These are phyloP conservation scores for Amphilophus citrinellus DNA, from an alignment of 2,113 vertebrate genomes.

Conservation along the genomic window DNA sequence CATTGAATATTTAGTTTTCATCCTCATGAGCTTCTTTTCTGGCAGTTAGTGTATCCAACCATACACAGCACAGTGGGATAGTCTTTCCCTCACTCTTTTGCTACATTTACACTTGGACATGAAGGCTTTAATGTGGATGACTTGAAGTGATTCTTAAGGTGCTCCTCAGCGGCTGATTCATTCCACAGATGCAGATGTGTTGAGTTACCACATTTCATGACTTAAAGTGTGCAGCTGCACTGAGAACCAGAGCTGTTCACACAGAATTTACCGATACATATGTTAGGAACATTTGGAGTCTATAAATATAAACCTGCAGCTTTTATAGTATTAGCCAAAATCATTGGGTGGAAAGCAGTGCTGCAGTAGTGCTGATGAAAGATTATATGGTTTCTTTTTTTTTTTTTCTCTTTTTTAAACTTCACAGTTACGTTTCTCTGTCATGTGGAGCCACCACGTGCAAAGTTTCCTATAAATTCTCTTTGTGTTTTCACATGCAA, in stretches of 20 bases:
- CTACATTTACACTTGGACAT: not conserved
- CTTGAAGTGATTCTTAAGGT: not conserved
- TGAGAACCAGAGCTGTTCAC: not conserved
- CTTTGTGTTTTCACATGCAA: not conserved
- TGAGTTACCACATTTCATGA: not conserved
- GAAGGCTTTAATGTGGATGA: not conserved
- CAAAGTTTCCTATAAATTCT: not conserved
- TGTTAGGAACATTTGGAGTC: constrained; percentile 2
- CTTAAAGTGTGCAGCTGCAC: not conserved
- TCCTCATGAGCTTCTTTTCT: not conserved
- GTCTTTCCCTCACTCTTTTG: not conserved
- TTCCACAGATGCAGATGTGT: not conserved
- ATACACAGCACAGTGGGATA: not conserved
- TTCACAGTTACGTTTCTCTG: not conserved
- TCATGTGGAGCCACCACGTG: not conserved
- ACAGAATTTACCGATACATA: not conserved
- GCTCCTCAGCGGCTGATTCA: not conserved
- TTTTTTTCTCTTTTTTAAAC: no score
- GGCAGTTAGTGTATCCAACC: not conserved
- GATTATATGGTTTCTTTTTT: not conserved
- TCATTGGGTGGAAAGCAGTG: not conserved
- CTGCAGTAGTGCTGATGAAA: not conserved
- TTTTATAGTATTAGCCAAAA: constrained; percentile 1
- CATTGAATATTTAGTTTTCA: not conserved
- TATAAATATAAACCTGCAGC: constrained; percentile 6